Evolutionary conservation across 2,888 invertebrate genomes (phyloP), one percentile per base, ranked within the genome.

Genomic region (Parnassius mnemosyne): DNA sequence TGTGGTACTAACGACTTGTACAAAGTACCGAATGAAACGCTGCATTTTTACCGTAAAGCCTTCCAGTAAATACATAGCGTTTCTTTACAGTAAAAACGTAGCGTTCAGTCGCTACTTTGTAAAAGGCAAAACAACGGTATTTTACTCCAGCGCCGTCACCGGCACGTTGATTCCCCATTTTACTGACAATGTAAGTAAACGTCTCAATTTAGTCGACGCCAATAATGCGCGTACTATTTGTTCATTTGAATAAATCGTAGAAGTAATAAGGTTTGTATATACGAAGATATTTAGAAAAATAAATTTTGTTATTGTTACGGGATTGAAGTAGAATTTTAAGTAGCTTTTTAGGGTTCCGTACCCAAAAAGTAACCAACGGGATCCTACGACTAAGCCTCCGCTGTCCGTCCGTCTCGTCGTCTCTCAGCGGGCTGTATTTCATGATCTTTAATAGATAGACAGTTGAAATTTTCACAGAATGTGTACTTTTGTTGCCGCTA

Each of bases 101-200:
- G 66, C 74, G 69, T 73, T 60, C 0, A 52, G 42, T 16, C 73
- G 80, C 79, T 59, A 69, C 79, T 76, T 70, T 81, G 70, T n/a
- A 25, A 11, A 12, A 1, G 9, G 9, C 46, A 46, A n/a, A 9
- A 52, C 83, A 87, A 87, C 85, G 86, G 87, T 75, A 78, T 86
- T 86, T 83, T 85, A 85, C 83, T 81, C 71, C 80, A 81, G 83
- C 83, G 83, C 83, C 83, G 79, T 72, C 81, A 80, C 79, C 73
- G 76, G 75, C 68, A 75, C 71, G 74, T 76, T 72, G 73, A 81
- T 81, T 83, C 80, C 72, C 78, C 77, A 81, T 85, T 88, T 87
- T 85, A 85, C 81, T 84, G 89, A 85, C 89, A 84, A 86, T 87
- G 77, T 80, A 76, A 78, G 84, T 81, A 83, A 89, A 89, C 80